A percentile compares a stretch with the other conserved stretches of the same genome.
Conservation (phyloP, 2,888 invertebrate genomes). For the Kryphioiulus occultus region DNA sequence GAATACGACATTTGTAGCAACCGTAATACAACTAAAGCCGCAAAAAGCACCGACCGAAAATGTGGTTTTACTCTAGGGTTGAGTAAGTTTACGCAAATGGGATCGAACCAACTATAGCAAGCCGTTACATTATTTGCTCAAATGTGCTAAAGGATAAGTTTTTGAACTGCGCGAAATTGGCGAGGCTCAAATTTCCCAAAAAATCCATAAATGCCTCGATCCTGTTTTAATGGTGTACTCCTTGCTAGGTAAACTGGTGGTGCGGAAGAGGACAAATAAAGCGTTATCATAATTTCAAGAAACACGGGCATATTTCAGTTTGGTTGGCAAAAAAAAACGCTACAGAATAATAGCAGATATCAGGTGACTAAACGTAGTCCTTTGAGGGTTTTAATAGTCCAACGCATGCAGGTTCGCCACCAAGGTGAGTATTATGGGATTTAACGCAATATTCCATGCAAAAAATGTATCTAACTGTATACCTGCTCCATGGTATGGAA, state of each 20-base stretch:
- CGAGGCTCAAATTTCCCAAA: constrained; percentile 6
- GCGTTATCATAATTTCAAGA: not conserved
- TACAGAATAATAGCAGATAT: not conserved
- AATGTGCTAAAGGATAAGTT: constrained; percentile 17
- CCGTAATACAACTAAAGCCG: not conserved
- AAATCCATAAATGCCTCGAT: constrained; percentile 17
- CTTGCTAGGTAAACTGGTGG: not conserved
- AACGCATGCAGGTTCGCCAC: not conserved
- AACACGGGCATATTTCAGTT: not conserved
- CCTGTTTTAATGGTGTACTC: not conserved
- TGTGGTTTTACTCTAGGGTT: not conserved
- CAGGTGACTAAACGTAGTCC: constrained; percentile 3
- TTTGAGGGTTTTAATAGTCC: not conserved
- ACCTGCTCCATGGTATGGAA: not conserved
- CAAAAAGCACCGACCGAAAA: not conserved
- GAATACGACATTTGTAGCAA: not conserved
- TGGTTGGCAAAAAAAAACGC: not conserved
- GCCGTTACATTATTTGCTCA: not conserved
- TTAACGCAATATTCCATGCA: not conserved
- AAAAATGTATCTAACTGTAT: no score
- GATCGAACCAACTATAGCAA: not conserved
- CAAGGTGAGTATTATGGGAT: constrained; percentile 9
- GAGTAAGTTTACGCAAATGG: not conserved
- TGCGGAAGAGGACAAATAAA: constrained; percentile 17
- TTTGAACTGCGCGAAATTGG: not conserved